phyloP scores from a whole-genome alignment of 1,140 invertebrate species.

The Drosophila sechellia region DNA sequence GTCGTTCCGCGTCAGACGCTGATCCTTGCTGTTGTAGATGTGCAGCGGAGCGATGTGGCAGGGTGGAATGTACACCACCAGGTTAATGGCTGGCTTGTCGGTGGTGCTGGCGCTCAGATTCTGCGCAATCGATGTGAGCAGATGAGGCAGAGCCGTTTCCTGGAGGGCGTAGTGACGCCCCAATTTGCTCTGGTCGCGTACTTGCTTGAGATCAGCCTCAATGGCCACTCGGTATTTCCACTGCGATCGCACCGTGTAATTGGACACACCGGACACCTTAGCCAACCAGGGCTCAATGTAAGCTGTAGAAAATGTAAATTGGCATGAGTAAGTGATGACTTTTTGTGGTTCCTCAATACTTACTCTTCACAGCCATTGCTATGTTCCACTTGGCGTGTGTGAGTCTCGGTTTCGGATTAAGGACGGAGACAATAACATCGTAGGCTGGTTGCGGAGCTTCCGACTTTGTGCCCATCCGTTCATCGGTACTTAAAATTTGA shows the following conservation, averaged over 20 bases:
- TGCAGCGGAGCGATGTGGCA: conserved; percentile 90
- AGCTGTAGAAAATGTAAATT: conserved; percentile 85
- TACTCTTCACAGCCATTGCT: conserved; percentile 87
- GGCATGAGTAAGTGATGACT: background rate
- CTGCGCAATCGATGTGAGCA: conserved; percentile 93
- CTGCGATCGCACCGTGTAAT: conserved; percentile 93
- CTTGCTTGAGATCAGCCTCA: conserved; percentile 88
- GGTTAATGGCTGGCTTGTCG: conserved; percentile 92
- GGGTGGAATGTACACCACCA: conserved; percentile 92
- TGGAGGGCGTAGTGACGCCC: conserved; percentile 87
- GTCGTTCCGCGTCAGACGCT: conserved; percentile 49
- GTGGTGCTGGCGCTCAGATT: conserved; percentile 93
- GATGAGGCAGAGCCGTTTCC: conserved; percentile 88
- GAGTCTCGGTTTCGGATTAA: conserved; percentile 91
- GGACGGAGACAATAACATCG: conserved; percentile 90
- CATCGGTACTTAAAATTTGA: conserved; percentile 69
- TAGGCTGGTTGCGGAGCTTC: conserved; percentile 86
- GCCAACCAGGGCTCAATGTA: conserved; percentile 90
- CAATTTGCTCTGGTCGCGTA: conserved; percentile 85
- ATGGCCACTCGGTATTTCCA: conserved; percentile 94
- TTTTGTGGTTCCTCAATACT: background rate
- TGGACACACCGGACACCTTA: conserved; percentile 88
- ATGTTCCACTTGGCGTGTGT: conserved; percentile 89
- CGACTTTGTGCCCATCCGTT: conserved; percentile 57
- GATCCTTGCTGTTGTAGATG: conserved; percentile 87